Conservation (phyloP, 64 coral and sea anemone species). For the Platygyra sinensis region DNA sequence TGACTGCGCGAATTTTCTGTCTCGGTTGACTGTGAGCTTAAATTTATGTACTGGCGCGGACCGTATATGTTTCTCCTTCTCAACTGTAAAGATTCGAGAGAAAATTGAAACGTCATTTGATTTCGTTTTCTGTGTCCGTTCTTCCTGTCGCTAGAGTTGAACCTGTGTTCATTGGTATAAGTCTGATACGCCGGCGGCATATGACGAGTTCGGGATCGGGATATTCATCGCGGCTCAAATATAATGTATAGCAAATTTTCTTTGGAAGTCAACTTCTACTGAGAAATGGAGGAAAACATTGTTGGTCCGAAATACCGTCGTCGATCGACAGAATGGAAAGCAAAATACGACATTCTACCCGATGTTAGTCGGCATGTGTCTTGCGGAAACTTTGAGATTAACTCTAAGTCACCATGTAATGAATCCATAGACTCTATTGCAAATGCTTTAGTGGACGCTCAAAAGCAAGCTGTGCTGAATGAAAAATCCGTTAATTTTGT, state of each 20-base stretch:
- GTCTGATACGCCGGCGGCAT: too few relatives aligned
- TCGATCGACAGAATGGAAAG: neutral
- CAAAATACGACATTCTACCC: neutral
- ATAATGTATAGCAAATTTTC: neutral
- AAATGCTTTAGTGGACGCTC: conserved; percentile 42
- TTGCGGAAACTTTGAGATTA: too few relatives aligned
- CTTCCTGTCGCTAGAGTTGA: too few relatives aligned
- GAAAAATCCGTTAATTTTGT: conserved; percentile 4
- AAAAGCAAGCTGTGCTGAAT: conserved; percentile 14
- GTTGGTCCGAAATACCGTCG: neutral
- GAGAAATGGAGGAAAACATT: neutral
- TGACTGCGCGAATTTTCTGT: too few relatives aligned
- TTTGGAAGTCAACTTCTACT: neutral
- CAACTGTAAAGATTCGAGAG: neutral
- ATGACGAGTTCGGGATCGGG: neutral
- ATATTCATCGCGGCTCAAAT: neutral
- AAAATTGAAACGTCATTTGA: neutral
- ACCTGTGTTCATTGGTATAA: too few relatives aligned
- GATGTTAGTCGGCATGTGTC: neutral
- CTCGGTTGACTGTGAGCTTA: too few relatives aligned
- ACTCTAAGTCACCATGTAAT: neutral
- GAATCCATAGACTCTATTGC: conserved; percentile 3
- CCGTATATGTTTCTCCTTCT: too few relatives aligned
- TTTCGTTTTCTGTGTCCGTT: neutral
- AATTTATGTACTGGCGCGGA: too few relatives aligned